Percentiles rank a stretch among this genome's conserved stretches.
Conservation (phyloP, 2,113 vertebrate genomes). For the Himantopus leucocephalus region DNA sequence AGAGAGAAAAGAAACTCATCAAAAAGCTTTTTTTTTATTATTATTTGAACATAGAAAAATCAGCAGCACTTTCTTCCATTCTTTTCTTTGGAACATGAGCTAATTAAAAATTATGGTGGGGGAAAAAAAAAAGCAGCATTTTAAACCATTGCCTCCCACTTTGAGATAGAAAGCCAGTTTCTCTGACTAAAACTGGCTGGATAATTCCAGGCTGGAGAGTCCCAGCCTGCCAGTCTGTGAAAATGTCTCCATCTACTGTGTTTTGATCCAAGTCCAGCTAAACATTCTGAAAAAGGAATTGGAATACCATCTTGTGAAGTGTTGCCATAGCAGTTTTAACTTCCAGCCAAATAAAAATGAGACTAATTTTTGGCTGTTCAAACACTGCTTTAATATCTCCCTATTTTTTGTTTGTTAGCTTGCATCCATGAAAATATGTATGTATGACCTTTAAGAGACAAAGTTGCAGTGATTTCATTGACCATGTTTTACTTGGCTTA, state of each 20-base stretch:
- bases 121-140: background rate
- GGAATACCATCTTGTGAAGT: background rate
- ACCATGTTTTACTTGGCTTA: background rate
- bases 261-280: background rate
- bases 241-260: constrained; percentile 33
- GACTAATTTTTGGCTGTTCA: background rate
- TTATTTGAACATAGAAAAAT: background rate
- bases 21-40: background rate
- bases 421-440: background rate
- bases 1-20: background rate
- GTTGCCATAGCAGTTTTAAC: background rate
- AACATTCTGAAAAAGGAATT: background rate
- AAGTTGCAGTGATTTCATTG: background rate
- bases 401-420: background rate
- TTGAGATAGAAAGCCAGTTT: constrained; percentile 29
- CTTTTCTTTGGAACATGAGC: constrained; percentile 8
- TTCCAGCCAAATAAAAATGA: background rate
- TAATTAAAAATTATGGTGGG: constrained; percentile 4
- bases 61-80: background rate
- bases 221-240: background rate
- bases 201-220: constrained; percentile 9
- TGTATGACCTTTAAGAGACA: background rate
- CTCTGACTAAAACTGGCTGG: background rate
- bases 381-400: background rate
- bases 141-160: constrained; percentile 53